Conservation (phyloP, 2,888 invertebrate species). For the Torymus aiolomorphi region DNA sequence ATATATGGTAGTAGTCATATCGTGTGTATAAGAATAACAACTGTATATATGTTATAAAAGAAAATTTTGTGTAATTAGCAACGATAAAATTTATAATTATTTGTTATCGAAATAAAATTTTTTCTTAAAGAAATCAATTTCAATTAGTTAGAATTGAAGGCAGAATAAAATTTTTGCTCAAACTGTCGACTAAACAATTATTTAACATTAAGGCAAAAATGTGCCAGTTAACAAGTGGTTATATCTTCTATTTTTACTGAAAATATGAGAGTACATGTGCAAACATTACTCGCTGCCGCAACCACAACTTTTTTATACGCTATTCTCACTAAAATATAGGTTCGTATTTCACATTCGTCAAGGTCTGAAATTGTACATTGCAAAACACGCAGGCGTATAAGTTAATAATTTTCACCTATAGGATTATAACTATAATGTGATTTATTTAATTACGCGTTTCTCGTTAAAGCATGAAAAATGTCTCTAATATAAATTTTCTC, state of each 20-base stretch:
- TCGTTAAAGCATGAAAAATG: constrained; percentile 5
- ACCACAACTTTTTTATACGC: constrained; percentile 51
- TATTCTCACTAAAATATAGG: constrained; percentile 54
- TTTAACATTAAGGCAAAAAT: constrained; percentile 13
- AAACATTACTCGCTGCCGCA: constrained; percentile 47
- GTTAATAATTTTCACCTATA: constrained; percentile 47
- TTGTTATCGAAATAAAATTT: too few relatives aligned
- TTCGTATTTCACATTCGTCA: constrained; percentile 54
- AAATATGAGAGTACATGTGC: constrained; percentile 32
- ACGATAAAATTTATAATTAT: too few relatives aligned
- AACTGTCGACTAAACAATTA: background rate
- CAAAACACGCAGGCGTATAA: constrained; percentile 42
- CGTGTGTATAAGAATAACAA: too few relatives aligned
- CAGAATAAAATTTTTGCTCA: too few relatives aligned
- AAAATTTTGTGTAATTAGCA: too few relatives aligned
- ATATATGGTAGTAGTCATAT: too few relatives aligned
- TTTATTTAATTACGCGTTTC: constrained; percentile 45
- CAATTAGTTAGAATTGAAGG: too few relatives aligned
- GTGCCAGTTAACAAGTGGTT: constrained; percentile 28
- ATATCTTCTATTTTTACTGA: constrained; percentile 41
- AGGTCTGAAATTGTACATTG: constrained; percentile 53
- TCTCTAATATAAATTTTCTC: constrained; percentile 6
- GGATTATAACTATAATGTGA: constrained; percentile 31
- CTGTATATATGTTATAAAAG: too few relatives aligned
- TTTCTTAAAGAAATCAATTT: too few relatives aligned